Evolutionary conservation across 2,888 invertebrate genomes (phyloP).

Genomic region (Acrocyrtus sp.): DNA sequence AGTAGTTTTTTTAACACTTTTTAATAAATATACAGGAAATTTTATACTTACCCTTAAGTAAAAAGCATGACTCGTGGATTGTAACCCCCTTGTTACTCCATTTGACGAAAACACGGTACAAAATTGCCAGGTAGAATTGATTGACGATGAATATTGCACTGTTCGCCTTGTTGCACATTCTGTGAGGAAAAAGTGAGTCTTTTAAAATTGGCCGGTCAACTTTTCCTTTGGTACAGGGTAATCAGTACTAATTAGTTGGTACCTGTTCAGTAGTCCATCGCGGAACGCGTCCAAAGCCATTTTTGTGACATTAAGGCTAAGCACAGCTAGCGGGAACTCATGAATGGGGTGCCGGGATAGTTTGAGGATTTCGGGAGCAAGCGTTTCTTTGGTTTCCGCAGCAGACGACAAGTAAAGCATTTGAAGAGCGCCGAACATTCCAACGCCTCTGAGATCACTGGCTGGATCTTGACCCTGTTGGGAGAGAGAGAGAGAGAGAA

Average conservation of each 20-base stretch:
- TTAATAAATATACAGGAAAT: not conserved
- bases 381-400: constrained; percentile 64
- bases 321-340: constrained; percentile 71
- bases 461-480: constrained; percentile 68
- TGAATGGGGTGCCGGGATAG: constrained; percentile 68
- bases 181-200: constrained; percentile 58
- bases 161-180: constrained; percentile 67
- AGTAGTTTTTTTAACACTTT: not conserved
- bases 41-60: constrained; percentile 67
- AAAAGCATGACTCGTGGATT: constrained; percentile 68
- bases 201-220: not conserved
- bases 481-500: not conserved
- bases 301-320: constrained; percentile 69
- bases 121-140: constrained; percentile 68
- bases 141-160: constrained; percentile 67
- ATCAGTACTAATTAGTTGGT: not conserved
- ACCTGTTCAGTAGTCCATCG: constrained; percentile 69
- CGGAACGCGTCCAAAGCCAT: constrained; percentile 68
- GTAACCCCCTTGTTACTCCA: constrained; percentile 69
- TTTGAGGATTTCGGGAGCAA: constrained; percentile 67
- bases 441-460: constrained; percentile 70
- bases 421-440: constrained; percentile 69
- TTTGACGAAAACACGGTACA: constrained; percentile 67
- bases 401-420: constrained; percentile 67
- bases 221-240: not conserved